Evolutionary conservation across 2,797 vertebrate species (phyloP), one percentile per base, ranked within the genome.

Genomic region (Atherinosoma microstoma): DNA sequence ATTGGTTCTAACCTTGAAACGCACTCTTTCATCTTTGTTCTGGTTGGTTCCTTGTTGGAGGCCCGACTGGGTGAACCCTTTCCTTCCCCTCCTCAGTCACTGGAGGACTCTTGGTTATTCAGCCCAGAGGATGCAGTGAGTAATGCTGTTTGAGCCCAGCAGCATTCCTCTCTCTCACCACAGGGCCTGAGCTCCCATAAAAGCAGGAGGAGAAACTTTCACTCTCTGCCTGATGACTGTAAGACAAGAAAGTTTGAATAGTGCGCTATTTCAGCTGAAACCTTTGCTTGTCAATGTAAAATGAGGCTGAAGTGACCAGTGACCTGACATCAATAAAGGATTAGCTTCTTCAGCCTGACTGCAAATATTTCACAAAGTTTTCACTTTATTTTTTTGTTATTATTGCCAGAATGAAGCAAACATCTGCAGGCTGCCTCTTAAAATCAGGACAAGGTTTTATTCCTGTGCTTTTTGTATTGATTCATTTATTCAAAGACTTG

Each of bases 131-230:
- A 89, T 82, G 73, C 74, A 83, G 76, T 75, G 72, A 78, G 67
- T 87, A 80, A 87, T 80, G 71, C 82, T 58, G 67, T 79, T 86
- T 85, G 75, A 84, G 79, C 69, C 79, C 71, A 57, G 64, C 58
- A 71, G 83, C 81, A 88, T 90, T 89, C 87, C 86, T 86, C 67
- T 75, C 32, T 38, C 57, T 80, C 75, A 70, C 84, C 85, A 54
- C 83, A 79, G 72, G 22, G 34, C 74, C 71, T 3, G 20, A 61
- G 61, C 66, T 60, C 73, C 58, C 29, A 57, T 67, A 66, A 84
- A 78, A 9, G 18, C 51, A 27, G 24, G 27, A 62, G 9, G 53
- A 61, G 67, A 80, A 38, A 72, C 67, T 57, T 70, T 84, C 78
- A 24, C 75, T 87, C 51, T 68, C 24, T 30, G 61, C 79, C 76